phyloP scores from a whole-genome alignment of 2,113 vertebrate species.

The Rhineura floridana region DNA sequence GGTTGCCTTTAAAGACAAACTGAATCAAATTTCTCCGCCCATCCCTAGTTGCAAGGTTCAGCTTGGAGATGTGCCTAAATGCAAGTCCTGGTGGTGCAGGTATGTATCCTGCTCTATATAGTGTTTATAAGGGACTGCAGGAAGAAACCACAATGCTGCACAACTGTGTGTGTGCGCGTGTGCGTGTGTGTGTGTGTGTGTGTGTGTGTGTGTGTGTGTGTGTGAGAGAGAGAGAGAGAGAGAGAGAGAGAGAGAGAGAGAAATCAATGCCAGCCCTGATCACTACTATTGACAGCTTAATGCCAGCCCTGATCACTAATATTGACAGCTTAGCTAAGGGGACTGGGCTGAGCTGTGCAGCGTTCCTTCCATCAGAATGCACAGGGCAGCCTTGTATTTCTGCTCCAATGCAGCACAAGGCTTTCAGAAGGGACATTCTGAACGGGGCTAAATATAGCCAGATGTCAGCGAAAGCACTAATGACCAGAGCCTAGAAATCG shows the following conservation, averaged over 20 bases:
- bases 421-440: background rate
- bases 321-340: slow-evolving; percentile 2
- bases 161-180: background rate
- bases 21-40: too few species aligned
- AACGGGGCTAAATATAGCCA: accelerated
- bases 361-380: background rate
- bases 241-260: background rate
- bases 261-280: slow-evolving; percentile 39
- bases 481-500: slow-evolving; percentile 34
- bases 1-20: too few species aligned
- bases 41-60: background rate
- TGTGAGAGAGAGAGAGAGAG: background rate
- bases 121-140: background rate
- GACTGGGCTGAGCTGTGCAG: background rate
- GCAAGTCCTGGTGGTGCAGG: background rate
- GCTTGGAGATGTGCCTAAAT: background rate
- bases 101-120: background rate
- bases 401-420: accelerated
- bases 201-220: background rate
- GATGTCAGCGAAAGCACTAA: slow-evolving; percentile 3
- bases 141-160: background rate
- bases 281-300: background rate
- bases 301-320: slow-evolving; percentile 8
- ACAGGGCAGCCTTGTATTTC: background rate
- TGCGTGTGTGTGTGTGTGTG: background rate